A percentile compares a stretch with the other conserved stretches of the same genome.
phyloP scores from a whole-genome alignment of 2,797 vertebrate species.

The Gadopsis bispinosus region DNA sequence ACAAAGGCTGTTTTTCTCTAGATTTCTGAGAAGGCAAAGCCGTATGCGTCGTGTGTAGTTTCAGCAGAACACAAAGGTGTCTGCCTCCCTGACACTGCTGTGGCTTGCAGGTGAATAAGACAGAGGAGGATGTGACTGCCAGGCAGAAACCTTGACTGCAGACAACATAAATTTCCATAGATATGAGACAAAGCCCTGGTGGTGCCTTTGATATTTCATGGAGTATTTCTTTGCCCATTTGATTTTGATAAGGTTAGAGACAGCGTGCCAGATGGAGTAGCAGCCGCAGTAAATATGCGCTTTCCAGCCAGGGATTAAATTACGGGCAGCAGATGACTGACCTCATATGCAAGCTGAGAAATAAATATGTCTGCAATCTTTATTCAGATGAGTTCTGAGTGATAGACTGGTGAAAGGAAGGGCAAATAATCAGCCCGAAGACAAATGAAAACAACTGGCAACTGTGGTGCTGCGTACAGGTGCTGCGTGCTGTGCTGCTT shows the following conservation, averaged over 20 bases:
- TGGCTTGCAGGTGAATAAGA: constrained; percentile 30
- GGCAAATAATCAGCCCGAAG: constrained; percentile 43
- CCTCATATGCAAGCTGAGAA: constrained; percentile 60
- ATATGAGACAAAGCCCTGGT: constrained; percentile 68
- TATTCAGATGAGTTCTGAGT: constrained; percentile 56
- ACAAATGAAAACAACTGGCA: constrained; percentile 36
- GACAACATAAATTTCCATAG: constrained; percentile 73
- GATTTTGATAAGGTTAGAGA: constrained; percentile 75
- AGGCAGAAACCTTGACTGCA: constrained; percentile 42
- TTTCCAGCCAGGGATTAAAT: constrained; percentile 66
- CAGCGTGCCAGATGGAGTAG: constrained; percentile 57
- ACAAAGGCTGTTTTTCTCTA: not conserved
- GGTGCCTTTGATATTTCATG: constrained; percentile 69
- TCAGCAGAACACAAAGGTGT: not conserved
- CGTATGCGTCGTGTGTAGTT: not conserved
- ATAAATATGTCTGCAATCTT: constrained; percentile 51
- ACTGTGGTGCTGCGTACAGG: constrained; percentile 3
- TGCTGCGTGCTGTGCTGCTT: constrained; percentile 17
- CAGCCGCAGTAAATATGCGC: constrained; percentile 58
- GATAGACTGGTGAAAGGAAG: constrained; percentile 42
- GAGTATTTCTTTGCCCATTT: constrained; percentile 64
- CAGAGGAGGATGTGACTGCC: constrained; percentile 20
- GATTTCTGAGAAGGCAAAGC: constrained; percentile 1
- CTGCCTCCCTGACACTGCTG: constrained; percentile 5
- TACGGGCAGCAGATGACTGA: constrained; percentile 66